Evolutionary conservation across 2,888 invertebrate genomes (phyloP).

Genomic region (Temnothorax unifasciatus): DNA sequence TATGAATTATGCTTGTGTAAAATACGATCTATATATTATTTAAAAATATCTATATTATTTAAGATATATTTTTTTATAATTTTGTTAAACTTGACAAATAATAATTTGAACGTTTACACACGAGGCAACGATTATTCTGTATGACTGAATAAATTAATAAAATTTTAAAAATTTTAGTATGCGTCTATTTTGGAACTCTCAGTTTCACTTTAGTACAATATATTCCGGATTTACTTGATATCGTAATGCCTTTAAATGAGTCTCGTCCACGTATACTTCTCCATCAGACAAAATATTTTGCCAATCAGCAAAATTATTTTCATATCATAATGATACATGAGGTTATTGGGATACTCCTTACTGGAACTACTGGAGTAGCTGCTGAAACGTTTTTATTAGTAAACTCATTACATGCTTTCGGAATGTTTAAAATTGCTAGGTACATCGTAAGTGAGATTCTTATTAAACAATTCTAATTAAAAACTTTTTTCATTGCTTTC

Average conservation of each 20-base stretch:
- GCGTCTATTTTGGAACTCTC: neutral
- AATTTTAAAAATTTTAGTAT: neutral
- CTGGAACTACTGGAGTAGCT: neutral
- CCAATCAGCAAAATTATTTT: conserved; percentile 21
- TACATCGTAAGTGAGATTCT: neutral
- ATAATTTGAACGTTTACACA: neutral
- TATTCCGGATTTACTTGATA: conserved; percentile 1
- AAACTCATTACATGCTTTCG: neutral
- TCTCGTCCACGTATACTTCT: conserved; percentile 12
- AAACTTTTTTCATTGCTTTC: neutral
- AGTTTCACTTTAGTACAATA: neutral
- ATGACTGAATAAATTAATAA: neutral
- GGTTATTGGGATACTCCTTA: neutral
- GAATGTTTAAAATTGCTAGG: conserved; percentile 31
- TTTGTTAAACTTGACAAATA: neutral
- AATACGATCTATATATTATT: neutral
- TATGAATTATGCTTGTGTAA: neutral
- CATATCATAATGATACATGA: neutral
- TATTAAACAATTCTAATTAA: neutral
- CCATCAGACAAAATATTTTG: neutral
- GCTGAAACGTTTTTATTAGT: conserved; percentile 16
- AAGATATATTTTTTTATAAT: neutral
- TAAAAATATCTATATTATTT: neutral
- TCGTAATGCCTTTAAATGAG: conserved; percentile 6
- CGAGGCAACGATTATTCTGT: neutral